Base-by-base conservation (phyloP, 2,888 invertebrate genomes). In the Epistrophe grossulariae region DNA sequence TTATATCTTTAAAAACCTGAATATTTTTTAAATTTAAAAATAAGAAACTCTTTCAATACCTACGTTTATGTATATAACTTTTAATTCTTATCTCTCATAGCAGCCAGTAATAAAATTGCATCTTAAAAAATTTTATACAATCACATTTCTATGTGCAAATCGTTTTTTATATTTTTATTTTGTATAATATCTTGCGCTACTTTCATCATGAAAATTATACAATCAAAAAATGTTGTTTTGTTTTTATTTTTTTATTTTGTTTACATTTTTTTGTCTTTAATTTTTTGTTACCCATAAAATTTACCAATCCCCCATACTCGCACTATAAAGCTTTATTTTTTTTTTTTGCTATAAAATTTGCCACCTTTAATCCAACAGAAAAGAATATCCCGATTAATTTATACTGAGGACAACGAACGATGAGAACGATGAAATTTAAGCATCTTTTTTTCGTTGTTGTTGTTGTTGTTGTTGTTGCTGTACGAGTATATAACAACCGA, bases 371-470 rank as follows among this genome's bases (percentile, higher is more conserved):
- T 82, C 57, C 59, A 28, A n/a, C 13, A 64, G 43, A 38, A n/a
- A 13, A 64, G 43, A 62, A 62, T 62, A 62, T 43, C 24, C 13
- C 28, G 28, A 64, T 45, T 64, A 64, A 64, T 45, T 64, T n/a
- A 64, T 15, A 24, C 24, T 0, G 4, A 64, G 62, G 62, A 62
- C 38, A 57, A 19, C 48, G n/a, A 57, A n/a, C 52, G 52, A 55
- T 45, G 55, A 79, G 31, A 43, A 79, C 72, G 73, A 73, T 62
- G 79, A 74, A 83, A 62, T 74, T 83, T 83, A 73, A 72, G 60
- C 45, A 83, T 74, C 79, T 79, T 79, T 43, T 31, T 3, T n/a
- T 57, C 4, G n/a, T 31, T n/a, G 5, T 24, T 52, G 9, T 4
- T 4, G 17, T 24, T 24, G 24, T 24, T 50, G 19, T 15, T 55